Percentiles rank a stretch among this genome's conserved stretches.
Evolutionary conservation across 1,140 invertebrate species (phyloP).

Genomic region (Aphis craccivora): DNA sequence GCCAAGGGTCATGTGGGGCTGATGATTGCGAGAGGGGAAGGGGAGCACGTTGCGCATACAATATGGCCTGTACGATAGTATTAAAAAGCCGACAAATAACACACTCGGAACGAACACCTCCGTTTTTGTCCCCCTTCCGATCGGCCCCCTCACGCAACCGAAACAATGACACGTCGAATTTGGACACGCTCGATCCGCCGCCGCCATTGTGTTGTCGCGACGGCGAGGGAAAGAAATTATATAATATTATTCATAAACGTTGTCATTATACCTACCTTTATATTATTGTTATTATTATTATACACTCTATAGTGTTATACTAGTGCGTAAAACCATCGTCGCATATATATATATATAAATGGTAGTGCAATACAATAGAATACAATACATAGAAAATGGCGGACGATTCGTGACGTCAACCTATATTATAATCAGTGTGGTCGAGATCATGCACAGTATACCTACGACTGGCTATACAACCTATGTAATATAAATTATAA

Average conservation of each 20-base stretch:
- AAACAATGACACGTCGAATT: constrained; percentile 42
- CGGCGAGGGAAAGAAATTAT: neutral
- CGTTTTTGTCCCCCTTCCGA: neutral
- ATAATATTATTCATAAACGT: constrained; percentile 45
- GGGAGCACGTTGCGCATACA: neutral
- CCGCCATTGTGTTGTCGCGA: constrained; percentile 33
- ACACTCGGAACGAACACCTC: neutral
- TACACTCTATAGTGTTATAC: neutral
- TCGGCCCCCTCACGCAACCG: neutral
- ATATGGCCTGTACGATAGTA: neutral
- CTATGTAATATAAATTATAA: neutral
- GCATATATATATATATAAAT: neutral
- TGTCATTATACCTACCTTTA: constrained; percentile 35
- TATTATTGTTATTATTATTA: neutral
- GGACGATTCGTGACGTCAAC: constrained; percentile 36
- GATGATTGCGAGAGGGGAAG: neutral
- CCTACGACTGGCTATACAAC: too few species aligned
- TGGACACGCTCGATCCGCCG: constrained; percentile 38
- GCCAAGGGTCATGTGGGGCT: neutral
- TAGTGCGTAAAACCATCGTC: neutral
- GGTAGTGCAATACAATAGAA: constrained; percentile 26
- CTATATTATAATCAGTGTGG: constrained; percentile 26
- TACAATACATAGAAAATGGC: constrained; percentile 28
- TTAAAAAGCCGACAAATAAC: constrained; percentile 35
- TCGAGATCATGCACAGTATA: neutral